Conservation (phyloP, 1,140 invertebrate genomes). For the Aphaenogaster rudis region DNA sequence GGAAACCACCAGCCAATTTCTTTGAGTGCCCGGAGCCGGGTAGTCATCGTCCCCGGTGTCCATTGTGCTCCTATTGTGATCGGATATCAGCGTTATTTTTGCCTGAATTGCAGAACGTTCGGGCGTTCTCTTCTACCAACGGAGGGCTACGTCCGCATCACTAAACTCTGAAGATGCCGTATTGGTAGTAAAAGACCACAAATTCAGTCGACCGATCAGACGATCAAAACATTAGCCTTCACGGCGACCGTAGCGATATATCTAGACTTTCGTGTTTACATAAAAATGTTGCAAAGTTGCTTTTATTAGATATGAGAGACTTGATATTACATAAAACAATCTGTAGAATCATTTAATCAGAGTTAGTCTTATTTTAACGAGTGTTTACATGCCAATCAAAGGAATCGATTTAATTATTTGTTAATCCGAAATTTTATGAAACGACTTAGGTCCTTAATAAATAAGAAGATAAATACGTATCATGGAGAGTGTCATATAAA, state of each 20-base stretch:
- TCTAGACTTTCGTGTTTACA: background rate
- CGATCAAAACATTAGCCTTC: slow-evolving; percentile 23
- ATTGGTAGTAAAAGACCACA: slow-evolving; percentile 20
- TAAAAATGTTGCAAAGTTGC: background rate
- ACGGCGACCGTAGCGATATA: background rate
- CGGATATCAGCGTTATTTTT: slow-evolving; percentile 82
- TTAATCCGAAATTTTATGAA: background rate
- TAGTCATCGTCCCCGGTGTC: slow-evolving; percentile 76
- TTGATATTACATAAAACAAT: background rate
- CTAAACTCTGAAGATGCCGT: slow-evolving; percentile 31
- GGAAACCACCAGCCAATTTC: slow-evolving; percentile 83
- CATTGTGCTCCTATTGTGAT: slow-evolving; percentile 82
- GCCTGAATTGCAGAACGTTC: slow-evolving; percentile 74
- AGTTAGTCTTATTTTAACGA: background rate
- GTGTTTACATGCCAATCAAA: background rate
- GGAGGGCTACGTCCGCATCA: background rate
- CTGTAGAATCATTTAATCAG: background rate
- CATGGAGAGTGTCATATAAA: background rate
- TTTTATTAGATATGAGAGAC: background rate
- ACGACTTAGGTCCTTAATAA: background rate
- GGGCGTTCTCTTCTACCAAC: slow-evolving; percentile 4
- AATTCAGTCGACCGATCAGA: slow-evolving; percentile 17
- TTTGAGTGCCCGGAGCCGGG: slow-evolving; percentile 82
- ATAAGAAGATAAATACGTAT: background rate
- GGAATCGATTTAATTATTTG: slow-evolving; percentile 17